phyloP scores from a whole-genome alignment of 2,113 vertebrate genomes.

The Oreochromis spilurus region DNA sequence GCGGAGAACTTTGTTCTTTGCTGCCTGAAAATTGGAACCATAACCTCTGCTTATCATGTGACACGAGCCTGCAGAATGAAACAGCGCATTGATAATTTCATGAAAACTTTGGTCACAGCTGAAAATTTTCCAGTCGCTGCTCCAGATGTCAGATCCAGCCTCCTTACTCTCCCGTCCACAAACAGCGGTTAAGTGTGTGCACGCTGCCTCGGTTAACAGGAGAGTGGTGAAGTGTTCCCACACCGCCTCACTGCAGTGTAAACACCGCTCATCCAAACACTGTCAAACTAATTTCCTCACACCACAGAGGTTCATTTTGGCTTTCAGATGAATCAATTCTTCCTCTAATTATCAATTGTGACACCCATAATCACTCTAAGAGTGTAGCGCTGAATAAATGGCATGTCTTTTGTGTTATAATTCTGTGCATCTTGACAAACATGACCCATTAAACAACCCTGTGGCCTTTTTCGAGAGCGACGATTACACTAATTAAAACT shows the following conservation, averaged over 20 bases:
- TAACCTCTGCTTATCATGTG: slow-evolving; percentile 2
- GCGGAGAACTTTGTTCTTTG: slow-evolving; percentile 20
- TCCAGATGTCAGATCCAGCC: slow-evolving; percentile 17
- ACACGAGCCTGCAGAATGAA: background rate
- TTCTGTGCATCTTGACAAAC: slow-evolving; percentile 76
- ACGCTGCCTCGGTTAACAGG: background rate
- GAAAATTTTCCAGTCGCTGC: background rate
- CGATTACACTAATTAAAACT: slow-evolving; percentile 75
- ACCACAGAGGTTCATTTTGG: slow-evolving; percentile 60
- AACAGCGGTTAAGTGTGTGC: background rate
- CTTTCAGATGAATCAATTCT: slow-evolving; percentile 63
- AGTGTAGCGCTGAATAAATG: slow-evolving; percentile 64
- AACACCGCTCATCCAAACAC: slow-evolving; percentile 55
- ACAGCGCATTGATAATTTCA: slow-evolving; percentile 28
- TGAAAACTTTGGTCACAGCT: slow-evolving; percentile 2
- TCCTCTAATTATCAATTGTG: slow-evolving; percentile 69
- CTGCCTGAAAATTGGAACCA: slow-evolving; percentile 29
- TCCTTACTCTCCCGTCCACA: background rate
- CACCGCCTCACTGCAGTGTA: slow-evolving; percentile 27
- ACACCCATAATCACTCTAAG: slow-evolving; percentile 67
- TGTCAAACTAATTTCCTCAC: slow-evolving; percentile 63
- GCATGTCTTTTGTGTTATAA: slow-evolving; percentile 71
- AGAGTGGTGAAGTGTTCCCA: slow-evolving; percentile 25
- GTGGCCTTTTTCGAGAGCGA: slow-evolving; percentile 68
- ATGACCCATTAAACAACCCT: slow-evolving; percentile 68